phyloP scores from a whole-genome alignment of 2,888 invertebrate species.

The Beris morrisii region DNA sequence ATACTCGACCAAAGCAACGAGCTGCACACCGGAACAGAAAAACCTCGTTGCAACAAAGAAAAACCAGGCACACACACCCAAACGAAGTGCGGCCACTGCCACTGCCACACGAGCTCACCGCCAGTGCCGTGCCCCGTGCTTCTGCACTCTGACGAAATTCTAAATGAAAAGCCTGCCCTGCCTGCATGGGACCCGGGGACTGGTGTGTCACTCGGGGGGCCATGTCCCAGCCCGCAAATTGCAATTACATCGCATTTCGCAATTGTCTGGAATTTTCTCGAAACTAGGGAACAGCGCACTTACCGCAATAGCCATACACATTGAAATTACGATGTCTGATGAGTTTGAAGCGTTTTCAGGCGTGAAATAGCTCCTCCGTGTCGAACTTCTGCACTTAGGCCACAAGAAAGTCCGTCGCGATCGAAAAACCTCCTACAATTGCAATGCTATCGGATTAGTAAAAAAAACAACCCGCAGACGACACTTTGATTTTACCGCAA shows the following conservation, averaged over 20 bases:
- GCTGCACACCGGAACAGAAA: background rate
- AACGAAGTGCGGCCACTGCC: constrained; percentile 2
- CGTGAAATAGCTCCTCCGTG: background rate
- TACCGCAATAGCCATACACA: constrained; percentile 87
- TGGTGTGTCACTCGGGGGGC: too few species aligned
- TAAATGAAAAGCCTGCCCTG: background rate
- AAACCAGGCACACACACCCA: constrained; percentile 1
- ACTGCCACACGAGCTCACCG: background rate
- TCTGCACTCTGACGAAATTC: background rate
- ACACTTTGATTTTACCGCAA: too few species aligned
- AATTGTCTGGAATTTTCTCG: background rate
- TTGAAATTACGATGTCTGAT: constrained; percentile 53
- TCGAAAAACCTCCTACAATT: too few species aligned
- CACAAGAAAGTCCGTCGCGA: too few species aligned
- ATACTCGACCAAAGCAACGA: constrained; percentile 1
- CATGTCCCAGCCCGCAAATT: too few species aligned
- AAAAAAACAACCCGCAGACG: too few species aligned
- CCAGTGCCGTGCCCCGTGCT: background rate
- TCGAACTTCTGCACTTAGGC: too few species aligned
- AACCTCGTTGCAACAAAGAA: background rate
- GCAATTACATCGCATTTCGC: background rate
- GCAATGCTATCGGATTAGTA: too few species aligned
- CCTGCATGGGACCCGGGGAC: background rate
- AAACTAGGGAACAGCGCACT: constrained; percentile 52
- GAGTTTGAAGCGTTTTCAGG: constrained; percentile 17